Evolutionary conservation across 2,113 vertebrate genomes (phyloP), one percentile per base, ranked within the genome.

Genomic region (Cnemophilus loriae): DNA sequence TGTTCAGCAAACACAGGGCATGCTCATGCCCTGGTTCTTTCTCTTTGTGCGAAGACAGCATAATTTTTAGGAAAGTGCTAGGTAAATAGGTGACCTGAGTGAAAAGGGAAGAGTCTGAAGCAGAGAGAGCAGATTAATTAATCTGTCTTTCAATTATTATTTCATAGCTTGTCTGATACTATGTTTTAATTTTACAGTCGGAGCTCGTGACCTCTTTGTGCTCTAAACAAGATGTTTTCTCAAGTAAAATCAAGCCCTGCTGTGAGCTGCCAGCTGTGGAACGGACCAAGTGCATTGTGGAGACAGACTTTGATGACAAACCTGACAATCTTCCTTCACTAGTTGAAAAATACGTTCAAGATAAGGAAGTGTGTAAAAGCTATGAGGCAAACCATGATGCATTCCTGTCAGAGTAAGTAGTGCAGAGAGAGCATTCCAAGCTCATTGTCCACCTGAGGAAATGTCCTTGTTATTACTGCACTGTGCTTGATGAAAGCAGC

Each of bases 341-440:
- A 0, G 30, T 61, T 65, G 69, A 24, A 32, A 94, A 70, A 35
- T 98, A 95, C 65, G 1, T 92, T 33, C 10, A 98, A 0, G 55
- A 96, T 41, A 94, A 97, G 46, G 96, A 98, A 1, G 93, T 98
- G 52, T 98, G 98, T 14, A 89, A 97, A 57, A 70, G 87, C 56
- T 98, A 94, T 19, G 60, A 93, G 13, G 44, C 92, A 46, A 78
- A 44, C n/a, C 97, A 97, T 0, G 97, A 97, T 0, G 6, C 5
- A 4, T 98, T 97, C 96, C 11, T 98, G 83, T 90, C 96, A 84
- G 59, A 59, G 98, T 98, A 90, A 96, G 98, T 98, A 73, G n/a
- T 56, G 57, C 49, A 69, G 27, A 16, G 27, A 16, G 24, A 28
- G 30, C 55, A 28, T 65, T 67, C 59, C 73, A 23, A 42, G 28